Evolutionary conservation across 2,797 vertebrate species (phyloP).

Genomic region (Simalia tracyae): DNA sequence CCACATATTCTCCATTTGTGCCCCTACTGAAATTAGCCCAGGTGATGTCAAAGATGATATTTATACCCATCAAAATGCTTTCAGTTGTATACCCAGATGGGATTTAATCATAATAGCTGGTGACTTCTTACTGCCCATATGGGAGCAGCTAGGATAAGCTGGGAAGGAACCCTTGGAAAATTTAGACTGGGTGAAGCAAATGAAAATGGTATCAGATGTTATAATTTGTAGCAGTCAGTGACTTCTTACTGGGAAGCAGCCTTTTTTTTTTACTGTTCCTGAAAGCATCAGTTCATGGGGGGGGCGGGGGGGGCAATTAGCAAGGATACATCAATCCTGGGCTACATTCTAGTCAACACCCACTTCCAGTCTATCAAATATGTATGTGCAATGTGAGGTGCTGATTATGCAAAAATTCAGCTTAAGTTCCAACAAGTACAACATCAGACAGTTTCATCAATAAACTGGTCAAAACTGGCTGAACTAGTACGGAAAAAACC

Average conservation of each 20-base stretch:
- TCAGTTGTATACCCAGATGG: too few species aligned
- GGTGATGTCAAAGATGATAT: too few species aligned
- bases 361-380: background rate
- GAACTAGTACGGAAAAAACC: background rate
- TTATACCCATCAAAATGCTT: too few species aligned
- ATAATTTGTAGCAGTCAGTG: background rate
- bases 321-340: background rate
- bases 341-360: background rate
- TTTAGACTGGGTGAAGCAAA: background rate
- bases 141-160: background rate
- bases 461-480: too few species aligned
- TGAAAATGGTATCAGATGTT: background rate
- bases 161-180: background rate
- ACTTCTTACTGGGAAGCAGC: background rate
- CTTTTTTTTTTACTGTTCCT: too few species aligned
- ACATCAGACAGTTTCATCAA: too few species aligned
- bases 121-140: background rate
- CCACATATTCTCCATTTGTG: too few species aligned
- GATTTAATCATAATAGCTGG: too few species aligned
- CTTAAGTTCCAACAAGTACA: background rate
- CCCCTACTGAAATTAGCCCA: too few species aligned
- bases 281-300: too few species aligned
- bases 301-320: too few species aligned
- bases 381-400: background rate
- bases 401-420: background rate